phyloP scores from a whole-genome alignment of 2,797 vertebrate species.

The Ctenopoma kingsleyae region DNA sequence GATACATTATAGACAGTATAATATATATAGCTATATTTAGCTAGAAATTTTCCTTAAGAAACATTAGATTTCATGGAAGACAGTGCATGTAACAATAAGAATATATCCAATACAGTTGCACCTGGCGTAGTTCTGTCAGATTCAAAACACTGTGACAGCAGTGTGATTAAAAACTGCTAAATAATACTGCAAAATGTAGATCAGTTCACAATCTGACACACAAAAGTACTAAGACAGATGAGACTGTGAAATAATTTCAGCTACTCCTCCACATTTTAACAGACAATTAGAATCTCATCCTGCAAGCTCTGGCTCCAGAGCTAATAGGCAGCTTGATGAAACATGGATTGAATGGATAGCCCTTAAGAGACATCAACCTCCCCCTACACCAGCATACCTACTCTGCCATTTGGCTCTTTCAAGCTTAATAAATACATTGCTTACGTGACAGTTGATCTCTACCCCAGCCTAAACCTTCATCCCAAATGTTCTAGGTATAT shows the following conservation, averaged over 20 bases:
- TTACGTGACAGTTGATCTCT: conserved; percentile 37
- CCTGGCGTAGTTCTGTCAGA: neutral
- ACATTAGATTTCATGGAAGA: too few relatives aligned
- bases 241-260: conserved; percentile 9
- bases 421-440: conserved; percentile 44
- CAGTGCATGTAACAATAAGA: too few relatives aligned
- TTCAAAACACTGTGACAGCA: too few relatives aligned
- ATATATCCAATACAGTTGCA: too few relatives aligned
- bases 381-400: conserved; percentile 18
- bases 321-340: conserved; percentile 38
- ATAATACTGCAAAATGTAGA: neutral
- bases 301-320: conserved; percentile 1
- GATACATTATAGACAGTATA: too few relatives aligned
- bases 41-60: too few relatives aligned
- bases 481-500: conserved; percentile 19
- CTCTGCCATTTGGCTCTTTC: conserved; percentile 30
- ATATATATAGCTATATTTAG: too few relatives aligned
- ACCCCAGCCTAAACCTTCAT: conserved; percentile 13
- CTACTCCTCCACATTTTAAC: conserved; percentile 20
- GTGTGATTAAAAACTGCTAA: too few relatives aligned
- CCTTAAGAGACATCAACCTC: neutral
- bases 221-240: conserved; percentile 9
- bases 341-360: conserved; percentile 24
- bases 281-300: conserved; percentile 27
- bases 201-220: neutral